A percentile compares a stretch with the other conserved stretches of the same genome.
Evolutionary conservation across 1,140 invertebrate genomes (phyloP).

Genomic region (Heliconius congener): DNA sequence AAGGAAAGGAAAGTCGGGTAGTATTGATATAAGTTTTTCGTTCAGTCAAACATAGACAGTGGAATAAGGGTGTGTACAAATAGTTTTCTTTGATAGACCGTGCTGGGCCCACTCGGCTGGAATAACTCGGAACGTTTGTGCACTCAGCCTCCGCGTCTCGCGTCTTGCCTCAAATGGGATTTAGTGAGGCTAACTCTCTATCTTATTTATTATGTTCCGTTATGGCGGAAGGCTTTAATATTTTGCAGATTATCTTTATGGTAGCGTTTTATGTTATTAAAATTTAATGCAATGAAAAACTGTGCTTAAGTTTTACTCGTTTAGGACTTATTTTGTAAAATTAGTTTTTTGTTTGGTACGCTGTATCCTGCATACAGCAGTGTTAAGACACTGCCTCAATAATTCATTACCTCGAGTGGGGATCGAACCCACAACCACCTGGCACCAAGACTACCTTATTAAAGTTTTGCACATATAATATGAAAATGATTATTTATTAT

Average conservation of each 20-base stretch:
- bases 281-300: no score
- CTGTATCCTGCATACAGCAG: no score
- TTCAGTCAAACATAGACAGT: constrained; percentile 54
- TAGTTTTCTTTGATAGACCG: constrained; percentile 70
- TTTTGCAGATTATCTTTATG: neutral
- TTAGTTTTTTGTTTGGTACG: no score
- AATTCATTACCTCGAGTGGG: no score
- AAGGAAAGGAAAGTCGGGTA: neutral
- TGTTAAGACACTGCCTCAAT: neutral
- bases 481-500: no score
- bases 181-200: constrained; percentile 60
- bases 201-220: constrained; percentile 58
- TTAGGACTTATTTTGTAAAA: neutral
- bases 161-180: constrained; percentile 67
- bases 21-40: constrained; percentile 50
- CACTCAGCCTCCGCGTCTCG: constrained; percentile 46
- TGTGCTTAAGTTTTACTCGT: no score
- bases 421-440: no score
- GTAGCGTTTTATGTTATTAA: neutral
- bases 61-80: constrained; percentile 63
- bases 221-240: constrained; percentile 21
- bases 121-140: constrained; percentile 65
- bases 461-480: no score
- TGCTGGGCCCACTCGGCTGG: constrained; percentile 54
- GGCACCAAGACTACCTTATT: no score